These are phyloP conservation scores for Podotricha telesiphe DNA, from an alignment of 2,888 invertebrate genomes.

Conservation along the genomic window DNA sequence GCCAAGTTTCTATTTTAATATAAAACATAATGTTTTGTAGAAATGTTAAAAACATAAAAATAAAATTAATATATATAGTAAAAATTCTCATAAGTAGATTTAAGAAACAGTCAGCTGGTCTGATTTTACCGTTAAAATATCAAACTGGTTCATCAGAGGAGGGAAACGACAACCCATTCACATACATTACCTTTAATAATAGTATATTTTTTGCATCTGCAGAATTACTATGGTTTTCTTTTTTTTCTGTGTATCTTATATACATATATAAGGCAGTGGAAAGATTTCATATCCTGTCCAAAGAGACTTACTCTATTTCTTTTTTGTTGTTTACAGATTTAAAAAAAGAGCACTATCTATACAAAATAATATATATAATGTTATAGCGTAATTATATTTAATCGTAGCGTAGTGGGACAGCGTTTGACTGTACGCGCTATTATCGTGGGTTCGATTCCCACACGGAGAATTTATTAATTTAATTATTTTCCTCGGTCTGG, in stretches of 20 bases:
- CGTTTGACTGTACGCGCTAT: too few species aligned
- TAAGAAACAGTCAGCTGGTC: background rate
- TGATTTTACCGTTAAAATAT: slow-evolving; percentile 13
- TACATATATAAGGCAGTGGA: background rate
- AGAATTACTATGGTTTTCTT: slow-evolving; percentile 4
- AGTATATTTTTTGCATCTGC: slow-evolving; percentile 11
- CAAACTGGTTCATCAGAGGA: slow-evolving; percentile 13
- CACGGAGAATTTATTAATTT: too few species aligned
- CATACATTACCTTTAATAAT: slow-evolving; percentile 15
- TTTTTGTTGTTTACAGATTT: too few species aligned
- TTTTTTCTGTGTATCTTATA: background rate
- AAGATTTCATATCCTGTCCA: background rate
- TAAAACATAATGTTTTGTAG: too few species aligned
- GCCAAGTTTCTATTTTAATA: too few species aligned
- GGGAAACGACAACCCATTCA: slow-evolving; percentile 15
- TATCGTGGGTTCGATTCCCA: too few species aligned
- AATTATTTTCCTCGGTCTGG: too few species aligned
- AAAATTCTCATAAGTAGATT: background rate
- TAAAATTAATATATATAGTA: background rate
- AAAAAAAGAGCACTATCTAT: too few species aligned
- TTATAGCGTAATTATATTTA: too few species aligned
- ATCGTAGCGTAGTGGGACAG: too few species aligned
- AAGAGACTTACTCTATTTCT: background rate
- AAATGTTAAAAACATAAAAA: too few species aligned
- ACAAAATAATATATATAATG: too few species aligned